phyloP scores from a whole-genome alignment of 2,888 invertebrate species.

The Conops quadrifasciatus region DNA sequence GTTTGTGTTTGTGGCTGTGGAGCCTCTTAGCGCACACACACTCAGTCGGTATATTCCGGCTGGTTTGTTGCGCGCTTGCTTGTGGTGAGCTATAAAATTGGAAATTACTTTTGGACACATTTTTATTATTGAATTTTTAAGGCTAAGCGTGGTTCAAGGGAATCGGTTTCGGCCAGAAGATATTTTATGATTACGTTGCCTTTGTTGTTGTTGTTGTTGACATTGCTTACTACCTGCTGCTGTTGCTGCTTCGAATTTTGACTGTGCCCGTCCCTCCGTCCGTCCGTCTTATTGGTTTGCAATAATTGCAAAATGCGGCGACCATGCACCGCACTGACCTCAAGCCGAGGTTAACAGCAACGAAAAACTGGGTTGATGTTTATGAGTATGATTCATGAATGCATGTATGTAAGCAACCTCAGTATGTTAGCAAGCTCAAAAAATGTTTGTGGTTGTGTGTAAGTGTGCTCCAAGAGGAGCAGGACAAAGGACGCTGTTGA shows the following conservation, averaged over 20 bases:
- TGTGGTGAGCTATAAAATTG: conserved; percentile 26
- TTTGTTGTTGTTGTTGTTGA: conserved; percentile 8
- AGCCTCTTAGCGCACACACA: neutral
- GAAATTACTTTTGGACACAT: conserved; percentile 36
- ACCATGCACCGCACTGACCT: conserved; percentile 21
- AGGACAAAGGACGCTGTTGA: no score
- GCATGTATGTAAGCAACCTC: neutral
- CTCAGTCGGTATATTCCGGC: neutral
- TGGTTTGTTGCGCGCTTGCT: neutral
- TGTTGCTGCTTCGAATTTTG: neutral
- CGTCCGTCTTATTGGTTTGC: conserved; percentile 16
- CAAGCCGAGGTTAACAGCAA: conserved; percentile 15
- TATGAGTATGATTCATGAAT: neutral
- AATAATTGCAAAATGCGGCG: conserved; percentile 33
- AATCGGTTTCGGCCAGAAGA: neutral
- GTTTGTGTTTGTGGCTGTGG: neutral
- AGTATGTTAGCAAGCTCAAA: neutral
- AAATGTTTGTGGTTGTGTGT: no score
- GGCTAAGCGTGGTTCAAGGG: conserved; percentile 9
- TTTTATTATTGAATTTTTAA: conserved; percentile 34
- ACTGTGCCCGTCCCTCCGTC: no score
- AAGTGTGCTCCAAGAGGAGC: no score
- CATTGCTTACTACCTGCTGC: neutral
- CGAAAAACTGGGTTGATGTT: conserved; percentile 19
- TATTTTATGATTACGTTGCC: conserved; percentile 1